Base-by-base conservation (phyloP, 2,113 vertebrate species). In the Polypterus senegalus region DNA sequence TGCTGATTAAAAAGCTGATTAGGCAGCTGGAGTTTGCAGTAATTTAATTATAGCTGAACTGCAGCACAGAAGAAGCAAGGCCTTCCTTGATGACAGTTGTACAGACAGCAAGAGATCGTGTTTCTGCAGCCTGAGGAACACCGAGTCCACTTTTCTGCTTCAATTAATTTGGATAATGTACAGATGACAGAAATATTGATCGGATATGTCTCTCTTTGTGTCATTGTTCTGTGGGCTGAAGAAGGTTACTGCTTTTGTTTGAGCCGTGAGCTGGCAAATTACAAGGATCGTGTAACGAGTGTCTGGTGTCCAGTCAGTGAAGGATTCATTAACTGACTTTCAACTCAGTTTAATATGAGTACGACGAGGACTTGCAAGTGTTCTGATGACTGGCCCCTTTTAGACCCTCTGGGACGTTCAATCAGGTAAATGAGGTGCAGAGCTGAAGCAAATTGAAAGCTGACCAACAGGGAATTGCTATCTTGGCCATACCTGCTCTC, bases 21-120 rank as follows among this genome's bases (percentile, higher is more conserved):
- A 74, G 75, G 73, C 87, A 89, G 87, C 81, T 89, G 88, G 71
- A 73, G 80, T 75, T 87, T 85, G 83, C 87, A 77, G 70, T 46
- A 63, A 68, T 60, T 72, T 80, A 80, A 86, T 87, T 86, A 83
- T 64, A 73, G 67, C 1, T 2, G 6, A 63, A 70, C 76, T 61
- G 47, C 67, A 74, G 70, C 57, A 67, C 67, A 56, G 27, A 60
- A 43, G 56, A 51, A 27, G 46, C 57, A 43, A n/a, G 54, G 76
- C 72, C 75, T 70, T 74, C 81, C 80, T 81, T 82, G 74, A 72
- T 69, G 62, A 62, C 56, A 73, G 64, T 61, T 70, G 63, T 65
- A 64, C 72, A 70, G 65, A 62, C 69, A 52, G 57, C 27, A 54
- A 66, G 79, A 73, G 78, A 79, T 93, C 82, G 59, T 65, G 9